Evolutionary conservation across 2,113 vertebrate species (phyloP), one percentile per base, ranked within the genome.

Genomic region (Seriola quinqueradiata): DNA sequence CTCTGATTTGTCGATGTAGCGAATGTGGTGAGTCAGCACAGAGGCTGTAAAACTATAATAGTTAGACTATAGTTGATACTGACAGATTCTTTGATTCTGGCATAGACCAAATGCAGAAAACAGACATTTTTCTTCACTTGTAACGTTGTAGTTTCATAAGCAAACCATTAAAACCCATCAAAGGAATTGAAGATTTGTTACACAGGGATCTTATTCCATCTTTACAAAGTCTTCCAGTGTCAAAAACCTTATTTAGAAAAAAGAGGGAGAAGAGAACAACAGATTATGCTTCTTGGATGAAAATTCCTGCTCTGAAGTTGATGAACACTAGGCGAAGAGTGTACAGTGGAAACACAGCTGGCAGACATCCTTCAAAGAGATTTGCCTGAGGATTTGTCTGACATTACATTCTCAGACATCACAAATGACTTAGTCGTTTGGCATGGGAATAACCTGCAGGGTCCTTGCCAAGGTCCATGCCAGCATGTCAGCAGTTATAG

Each of bases 391-490:
- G 90, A 86, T 90, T 75, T 70, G 57, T 84, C 70, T 93, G 86
- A 86, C 87, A 91, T 84, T 90, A 87, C 69, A 89, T 85, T 85
- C 80, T 25, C 59, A 90, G 66, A 85, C 83, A 81, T 88, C 83
- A 81, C 50, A 85, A 91, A 82, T 89, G 77, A 91, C 75, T 63
- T 65, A 74, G 75, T 79, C 17, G 36, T 85, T 86, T 87, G 88
- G 77, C 77, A 74, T 64, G 55, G 70, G 57, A 84, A 77, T 70
- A 71, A 76, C 82, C 81, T 55, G 50, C 72, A 78, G 77, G 55
- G 50, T 19, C 21, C 4, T 8, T 11, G 10, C 40, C 8, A 42
- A 8, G 32, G 60, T 67, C 83, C 81, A 70, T 19, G 34, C 66
- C 8, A 50, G 68, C 64, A 68, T 79, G 76, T 81, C 81, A 75